Evolutionary conservation across 2,888 invertebrate species (phyloP).

Genomic region (Cephus runcator): DNA sequence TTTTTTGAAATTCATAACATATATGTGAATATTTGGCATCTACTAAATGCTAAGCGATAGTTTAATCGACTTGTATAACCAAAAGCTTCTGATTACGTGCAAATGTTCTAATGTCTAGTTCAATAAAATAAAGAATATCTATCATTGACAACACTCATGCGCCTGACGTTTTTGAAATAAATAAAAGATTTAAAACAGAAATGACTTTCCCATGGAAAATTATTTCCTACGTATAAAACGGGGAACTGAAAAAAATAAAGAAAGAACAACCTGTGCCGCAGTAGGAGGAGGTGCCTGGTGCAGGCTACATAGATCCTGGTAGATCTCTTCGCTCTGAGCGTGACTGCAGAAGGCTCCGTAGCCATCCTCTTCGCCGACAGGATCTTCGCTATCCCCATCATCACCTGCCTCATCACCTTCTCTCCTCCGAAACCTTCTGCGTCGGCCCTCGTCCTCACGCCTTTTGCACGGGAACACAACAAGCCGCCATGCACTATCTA

Average conservation of each 20-base stretch:
- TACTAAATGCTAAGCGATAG: neutral
- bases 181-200: neutral
- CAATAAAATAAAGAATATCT: neutral
- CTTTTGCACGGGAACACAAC: conserved; percentile 58
- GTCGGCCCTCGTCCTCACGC: conserved; percentile 61
- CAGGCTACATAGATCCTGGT: conserved; percentile 91
- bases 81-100: neutral
- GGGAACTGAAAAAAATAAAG: conserved; percentile 26
- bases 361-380: conserved; percentile 69
- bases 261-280: conserved; percentile 59
- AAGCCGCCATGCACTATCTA: conserved; percentile 56
- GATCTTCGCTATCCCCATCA: conserved; percentile 50
- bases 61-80: neutral
- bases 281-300: conserved; percentile 68
- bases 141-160: neutral
- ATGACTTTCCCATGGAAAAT: neutral
- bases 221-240: conserved; percentile 1
- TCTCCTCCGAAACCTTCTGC: conserved; percentile 56
- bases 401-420: conserved; percentile 56
- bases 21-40: neutral
- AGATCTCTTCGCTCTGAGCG: conserved; percentile 90
- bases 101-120: neutral
- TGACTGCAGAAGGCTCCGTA: conserved; percentile 78
- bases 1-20: neutral
- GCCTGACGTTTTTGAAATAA: neutral